These are phyloP conservation scores for Danio aesculapii DNA, from an alignment of 2,797 vertebrate genomes.

Conservation along the genomic window DNA sequence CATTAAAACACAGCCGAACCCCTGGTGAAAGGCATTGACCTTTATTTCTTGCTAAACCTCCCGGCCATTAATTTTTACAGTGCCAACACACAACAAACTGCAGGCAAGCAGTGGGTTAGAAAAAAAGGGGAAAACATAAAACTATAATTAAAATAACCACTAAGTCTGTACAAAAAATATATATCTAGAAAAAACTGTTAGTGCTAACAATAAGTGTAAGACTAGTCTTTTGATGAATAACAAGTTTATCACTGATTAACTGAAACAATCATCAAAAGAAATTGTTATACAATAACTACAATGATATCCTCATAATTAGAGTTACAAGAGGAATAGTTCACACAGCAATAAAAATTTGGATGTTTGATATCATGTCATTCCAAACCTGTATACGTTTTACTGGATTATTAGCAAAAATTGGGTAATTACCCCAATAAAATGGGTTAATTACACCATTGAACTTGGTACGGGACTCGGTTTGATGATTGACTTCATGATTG, in stretches of 20 bases:
- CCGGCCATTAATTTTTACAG: slow-evolving; percentile 34
- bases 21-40: not conserved
- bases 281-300: slow-evolving; percentile 82
- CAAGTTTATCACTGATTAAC: slow-evolving; percentile 60
- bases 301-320: slow-evolving; percentile 67
- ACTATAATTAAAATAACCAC: slow-evolving; percentile 55
- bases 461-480: too few species aligned
- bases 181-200: slow-evolving; percentile 62
- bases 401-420: too few species aligned
- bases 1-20: not conserved
- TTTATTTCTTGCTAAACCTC: slow-evolving; percentile 68
- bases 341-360: slow-evolving; percentile 44
- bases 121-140: slow-evolving; percentile 26
- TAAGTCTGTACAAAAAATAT: slow-evolving; percentile 32
- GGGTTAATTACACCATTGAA: too few species aligned
- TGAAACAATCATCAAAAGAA: slow-evolving; percentile 56
- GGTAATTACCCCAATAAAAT: too few species aligned
- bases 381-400: not conserved
- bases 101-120: slow-evolving; percentile 60
- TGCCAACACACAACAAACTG: slow-evolving; percentile 51
- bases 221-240: slow-evolving; percentile 25
- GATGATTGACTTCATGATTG: too few species aligned
- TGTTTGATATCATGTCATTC: not conserved
- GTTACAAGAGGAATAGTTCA: slow-evolving; percentile 55
- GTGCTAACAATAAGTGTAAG: slow-evolving; percentile 42